Evolutionary conservation across 2,797 vertebrate species (phyloP).

Genomic region (Mus spretus): DNA sequence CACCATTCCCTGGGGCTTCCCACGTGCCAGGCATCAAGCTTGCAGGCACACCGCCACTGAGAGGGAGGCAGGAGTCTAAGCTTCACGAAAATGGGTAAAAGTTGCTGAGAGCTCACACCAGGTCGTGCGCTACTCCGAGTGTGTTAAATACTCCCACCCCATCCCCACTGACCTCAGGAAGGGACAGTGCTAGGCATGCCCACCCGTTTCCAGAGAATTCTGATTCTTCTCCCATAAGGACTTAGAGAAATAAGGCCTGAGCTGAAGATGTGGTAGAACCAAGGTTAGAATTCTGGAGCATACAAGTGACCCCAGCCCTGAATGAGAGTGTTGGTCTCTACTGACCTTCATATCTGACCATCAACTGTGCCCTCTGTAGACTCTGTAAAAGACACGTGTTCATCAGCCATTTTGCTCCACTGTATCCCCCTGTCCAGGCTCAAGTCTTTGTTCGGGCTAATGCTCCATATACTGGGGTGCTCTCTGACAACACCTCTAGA

Average conservation of each 20-base stretch:
- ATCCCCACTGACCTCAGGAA: neutral
- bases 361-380: neutral
- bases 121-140: neutral
- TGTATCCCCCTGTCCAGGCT: neutral
- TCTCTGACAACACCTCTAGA: neutral
- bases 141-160: neutral
- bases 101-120: neutral
- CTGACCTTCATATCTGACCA: neutral
- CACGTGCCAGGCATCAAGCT: fast-evolving
- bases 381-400: neutral
- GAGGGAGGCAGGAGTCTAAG: neutral
- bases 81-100: neutral
- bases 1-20: neutral
- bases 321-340: neutral
- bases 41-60: neutral
- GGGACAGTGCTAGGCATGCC: neutral
- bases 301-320: too few relatives aligned
- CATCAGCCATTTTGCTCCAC: too few relatives aligned
- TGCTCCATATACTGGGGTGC: neutral
- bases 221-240: neutral
- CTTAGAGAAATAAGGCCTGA: neutral
- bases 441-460: neutral
- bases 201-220: neutral
- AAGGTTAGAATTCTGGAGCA: neutral
- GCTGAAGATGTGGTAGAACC: neutral